phyloP scores from a whole-genome alignment of 2,888 invertebrate species.

The Girardia tigrina region DNA sequence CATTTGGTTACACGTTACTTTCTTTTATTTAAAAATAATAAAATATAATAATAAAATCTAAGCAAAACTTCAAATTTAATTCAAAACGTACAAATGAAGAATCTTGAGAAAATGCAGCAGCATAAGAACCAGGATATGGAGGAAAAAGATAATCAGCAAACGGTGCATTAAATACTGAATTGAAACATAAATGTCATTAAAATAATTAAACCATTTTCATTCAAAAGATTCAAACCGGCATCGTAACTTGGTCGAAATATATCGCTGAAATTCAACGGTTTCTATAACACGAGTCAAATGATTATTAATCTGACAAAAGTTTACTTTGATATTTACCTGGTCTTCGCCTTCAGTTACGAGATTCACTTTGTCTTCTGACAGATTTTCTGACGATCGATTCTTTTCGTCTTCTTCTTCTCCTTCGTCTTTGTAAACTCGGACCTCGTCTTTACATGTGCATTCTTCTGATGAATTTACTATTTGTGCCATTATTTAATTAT shows the following conservation, averaged over 20 bases:
- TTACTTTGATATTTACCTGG: background rate
- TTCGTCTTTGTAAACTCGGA: constrained; percentile 93
- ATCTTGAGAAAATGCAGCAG: constrained; percentile 23
- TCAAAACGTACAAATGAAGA: constrained; percentile 1
- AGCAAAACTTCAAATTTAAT: too few relatives aligned
- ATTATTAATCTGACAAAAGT: background rate
- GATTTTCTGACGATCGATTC: constrained; percentile 51
- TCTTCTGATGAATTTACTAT: constrained; percentile 55
- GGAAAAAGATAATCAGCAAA: constrained; percentile 20
- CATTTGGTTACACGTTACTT: too few relatives aligned
- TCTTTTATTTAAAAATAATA: too few relatives aligned
- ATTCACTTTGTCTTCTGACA: constrained; percentile 36
- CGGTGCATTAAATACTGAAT: constrained; percentile 9
- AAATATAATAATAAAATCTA: too few relatives aligned
- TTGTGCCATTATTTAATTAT: constrained; percentile 32
- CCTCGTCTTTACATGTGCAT: constrained; percentile 91
- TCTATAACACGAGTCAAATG: background rate
- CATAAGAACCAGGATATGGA: constrained; percentile 20
- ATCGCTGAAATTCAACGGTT: constrained; percentile 10
- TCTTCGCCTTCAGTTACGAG: constrained; percentile 36
- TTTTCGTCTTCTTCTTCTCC: constrained; percentile 65
- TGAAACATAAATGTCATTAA: background rate
- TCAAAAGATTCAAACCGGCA: background rate
- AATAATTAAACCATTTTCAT: background rate
- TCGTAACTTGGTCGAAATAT: constrained; percentile 23